Percentiles rank a stretch among this genome's conserved stretches.
phyloP scores from a whole-genome alignment of 2,888 invertebrate genomes.

The Dolomedes plantarius region DNA sequence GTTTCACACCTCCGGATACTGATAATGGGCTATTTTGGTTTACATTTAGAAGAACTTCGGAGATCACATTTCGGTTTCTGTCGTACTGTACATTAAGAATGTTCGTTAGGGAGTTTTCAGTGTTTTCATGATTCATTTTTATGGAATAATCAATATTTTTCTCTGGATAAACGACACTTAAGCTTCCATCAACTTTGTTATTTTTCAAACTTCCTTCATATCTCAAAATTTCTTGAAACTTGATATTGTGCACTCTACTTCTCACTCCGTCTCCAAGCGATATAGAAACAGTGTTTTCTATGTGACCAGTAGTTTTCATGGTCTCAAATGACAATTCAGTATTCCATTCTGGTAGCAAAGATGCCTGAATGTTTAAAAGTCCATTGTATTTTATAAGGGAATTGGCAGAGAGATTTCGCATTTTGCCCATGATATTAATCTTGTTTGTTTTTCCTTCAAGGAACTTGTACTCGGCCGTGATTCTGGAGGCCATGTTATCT shows the following conservation, averaged over 20 bases:
- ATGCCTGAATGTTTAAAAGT: conserved; percentile 58
- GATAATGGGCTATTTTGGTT: conserved; percentile 20
- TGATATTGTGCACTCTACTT: conserved; percentile 64
- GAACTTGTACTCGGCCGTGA: conserved; percentile 68
- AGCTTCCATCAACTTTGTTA: conserved; percentile 48
- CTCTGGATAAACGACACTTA: conserved; percentile 65
- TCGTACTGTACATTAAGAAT: conserved; percentile 51
- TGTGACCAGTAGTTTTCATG: conserved; percentile 67
- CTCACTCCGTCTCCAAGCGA: conserved; percentile 62
- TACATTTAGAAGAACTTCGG: conserved; percentile 28
- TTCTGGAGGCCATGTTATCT: conserved; percentile 54
- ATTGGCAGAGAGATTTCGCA: conserved; percentile 64
- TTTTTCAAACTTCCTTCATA: conserved; percentile 55
- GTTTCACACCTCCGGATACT: conserved; percentile 34
- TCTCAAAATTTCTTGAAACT: conserved; percentile 62
- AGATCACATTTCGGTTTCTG: conserved; percentile 26
- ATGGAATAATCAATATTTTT: conserved; percentile 56
- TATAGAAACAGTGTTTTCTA: conserved; percentile 61
- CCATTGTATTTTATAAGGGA: conserved; percentile 62
- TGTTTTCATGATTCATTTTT: conserved; percentile 61
- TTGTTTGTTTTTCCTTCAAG: conserved; percentile 58
- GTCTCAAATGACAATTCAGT: conserved; percentile 65
- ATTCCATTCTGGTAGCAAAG: conserved; percentile 65
- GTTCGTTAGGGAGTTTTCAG: conserved; percentile 43
- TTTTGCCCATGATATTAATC: conserved; percentile 64